Evolutionary conservation across 2,797 vertebrate species (phyloP).

Genomic region (Leptatherina wallacei): DNA sequence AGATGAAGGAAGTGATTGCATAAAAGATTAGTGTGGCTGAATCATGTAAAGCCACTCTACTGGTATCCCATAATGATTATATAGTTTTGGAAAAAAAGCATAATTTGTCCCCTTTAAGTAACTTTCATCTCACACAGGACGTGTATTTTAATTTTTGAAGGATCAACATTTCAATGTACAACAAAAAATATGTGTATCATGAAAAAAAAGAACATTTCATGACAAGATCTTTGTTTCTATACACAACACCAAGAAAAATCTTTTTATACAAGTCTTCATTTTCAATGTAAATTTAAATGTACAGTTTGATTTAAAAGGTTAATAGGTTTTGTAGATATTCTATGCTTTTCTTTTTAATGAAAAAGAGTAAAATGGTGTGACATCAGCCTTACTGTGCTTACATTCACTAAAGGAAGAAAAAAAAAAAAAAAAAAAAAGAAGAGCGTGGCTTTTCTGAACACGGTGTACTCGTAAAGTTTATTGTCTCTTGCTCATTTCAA

Average conservation of each 20-base stretch:
- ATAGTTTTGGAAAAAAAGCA: background rate
- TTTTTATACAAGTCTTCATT: constrained; percentile 84
- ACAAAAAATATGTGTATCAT: constrained; percentile 47
- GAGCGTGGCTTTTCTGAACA: constrained; percentile 74
- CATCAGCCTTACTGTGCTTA: constrained; percentile 86
- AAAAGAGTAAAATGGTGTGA: constrained; percentile 83
- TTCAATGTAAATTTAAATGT: constrained; percentile 98
- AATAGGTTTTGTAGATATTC: constrained; percentile 95
- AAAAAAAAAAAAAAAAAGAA: constrained; percentile 56
- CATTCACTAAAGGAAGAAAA: constrained; percentile 71
- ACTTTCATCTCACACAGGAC: constrained; percentile 76
- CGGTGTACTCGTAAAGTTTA: constrained; percentile 82
- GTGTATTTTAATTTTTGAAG: constrained; percentile 66
- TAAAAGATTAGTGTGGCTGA: background rate
- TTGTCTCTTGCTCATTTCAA: constrained; percentile 83
- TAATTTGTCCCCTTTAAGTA: constrained; percentile 53
- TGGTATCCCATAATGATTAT: background rate
- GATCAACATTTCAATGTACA: constrained; percentile 74
- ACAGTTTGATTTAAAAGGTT: constrained; percentile 98
- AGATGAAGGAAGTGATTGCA: background rate
- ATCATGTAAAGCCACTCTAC: background rate
- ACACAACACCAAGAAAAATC: constrained; percentile 84
- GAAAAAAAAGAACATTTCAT: constrained; percentile 72
- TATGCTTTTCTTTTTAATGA: constrained; percentile 88
- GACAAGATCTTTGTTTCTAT: constrained; percentile 91